A percentile compares a stretch with the other conserved stretches of the same genome.
Evolutionary conservation across 2,888 invertebrate species (phyloP).

Genomic region (Unio delphinus): DNA sequence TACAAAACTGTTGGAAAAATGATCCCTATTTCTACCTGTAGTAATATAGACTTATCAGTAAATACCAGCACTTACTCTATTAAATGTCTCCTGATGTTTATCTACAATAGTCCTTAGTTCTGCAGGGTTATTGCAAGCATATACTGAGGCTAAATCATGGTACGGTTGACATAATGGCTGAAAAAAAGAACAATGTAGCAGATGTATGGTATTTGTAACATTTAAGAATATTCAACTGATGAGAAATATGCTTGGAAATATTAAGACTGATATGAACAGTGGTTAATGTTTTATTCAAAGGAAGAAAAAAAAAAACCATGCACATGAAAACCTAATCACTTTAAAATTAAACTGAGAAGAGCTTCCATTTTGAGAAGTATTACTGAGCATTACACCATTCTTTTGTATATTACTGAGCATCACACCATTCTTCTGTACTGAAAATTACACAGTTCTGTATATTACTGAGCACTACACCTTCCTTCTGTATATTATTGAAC

Average conservation of each 20-base stretch:
- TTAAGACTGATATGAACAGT: no score
- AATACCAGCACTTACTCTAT: constrained; percentile 73
- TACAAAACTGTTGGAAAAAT: background rate
- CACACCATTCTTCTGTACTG: no score
- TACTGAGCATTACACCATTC: no score
- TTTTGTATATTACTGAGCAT: no score
- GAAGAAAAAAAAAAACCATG: background rate
- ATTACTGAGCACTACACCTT: no score
- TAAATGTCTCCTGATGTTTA: constrained; percentile 87
- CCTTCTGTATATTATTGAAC: no score
- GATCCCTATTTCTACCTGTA: background rate
- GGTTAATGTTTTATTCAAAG: no score
- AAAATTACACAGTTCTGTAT: no score
- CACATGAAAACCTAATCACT: no score
- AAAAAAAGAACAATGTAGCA: constrained; percentile 8
- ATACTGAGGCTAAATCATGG: constrained; percentile 89
- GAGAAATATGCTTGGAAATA: no score
- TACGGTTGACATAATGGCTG: constrained; percentile 78
- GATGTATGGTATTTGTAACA: background rate
- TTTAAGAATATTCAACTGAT: background rate
- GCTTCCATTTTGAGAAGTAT: no score
- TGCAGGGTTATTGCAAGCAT: constrained; percentile 81
- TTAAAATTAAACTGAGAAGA: no score
- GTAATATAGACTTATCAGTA: background rate
- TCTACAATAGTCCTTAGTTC: constrained; percentile 80